These are phyloP conservation scores for Gadopsis bispinosus DNA, from an alignment of 2,797 vertebrate genomes.

Conservation along the genomic window DNA sequence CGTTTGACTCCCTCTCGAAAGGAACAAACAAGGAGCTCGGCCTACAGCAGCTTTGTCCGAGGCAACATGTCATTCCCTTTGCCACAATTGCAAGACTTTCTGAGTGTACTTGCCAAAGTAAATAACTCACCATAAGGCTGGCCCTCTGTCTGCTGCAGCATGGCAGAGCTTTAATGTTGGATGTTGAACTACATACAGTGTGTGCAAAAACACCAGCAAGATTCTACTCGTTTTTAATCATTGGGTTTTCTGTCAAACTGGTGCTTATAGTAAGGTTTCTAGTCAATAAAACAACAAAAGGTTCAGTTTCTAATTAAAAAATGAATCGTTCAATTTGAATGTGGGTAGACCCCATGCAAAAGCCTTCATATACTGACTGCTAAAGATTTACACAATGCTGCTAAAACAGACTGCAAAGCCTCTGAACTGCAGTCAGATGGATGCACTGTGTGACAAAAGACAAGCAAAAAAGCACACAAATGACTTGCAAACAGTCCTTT, in stretches of 20 bases:
- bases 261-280: neutral
- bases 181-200: constrained; percentile 7
- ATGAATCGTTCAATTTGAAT: neutral
- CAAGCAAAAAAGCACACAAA: constrained; percentile 50
- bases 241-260: neutral
- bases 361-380: neutral
- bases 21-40: constrained; percentile 62
- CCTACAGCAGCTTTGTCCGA: constrained; percentile 47
- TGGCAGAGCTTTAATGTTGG: constrained; percentile 23
- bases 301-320: neutral
- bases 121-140: constrained; percentile 52
- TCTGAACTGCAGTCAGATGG: constrained; percentile 25
- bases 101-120: constrained; percentile 69
- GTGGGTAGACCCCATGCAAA: constrained; percentile 9
- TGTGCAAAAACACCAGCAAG: constrained; percentile 8
- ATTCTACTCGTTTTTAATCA: neutral
- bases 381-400: constrained; percentile 3
- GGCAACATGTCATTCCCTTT: constrained; percentile 66
- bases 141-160: constrained; percentile 30
- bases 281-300: neutral
- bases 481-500: constrained; percentile 59
- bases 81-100: constrained; percentile 68
- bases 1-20: constrained; percentile 72
- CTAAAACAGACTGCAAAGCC: constrained; percentile 16
- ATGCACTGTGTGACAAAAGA: constrained; percentile 42